Evolutionary conservation across 2,888 invertebrate species (phyloP), one percentile per base, ranked within the genome.

Genomic region (Lycaena phlaeas): DNA sequence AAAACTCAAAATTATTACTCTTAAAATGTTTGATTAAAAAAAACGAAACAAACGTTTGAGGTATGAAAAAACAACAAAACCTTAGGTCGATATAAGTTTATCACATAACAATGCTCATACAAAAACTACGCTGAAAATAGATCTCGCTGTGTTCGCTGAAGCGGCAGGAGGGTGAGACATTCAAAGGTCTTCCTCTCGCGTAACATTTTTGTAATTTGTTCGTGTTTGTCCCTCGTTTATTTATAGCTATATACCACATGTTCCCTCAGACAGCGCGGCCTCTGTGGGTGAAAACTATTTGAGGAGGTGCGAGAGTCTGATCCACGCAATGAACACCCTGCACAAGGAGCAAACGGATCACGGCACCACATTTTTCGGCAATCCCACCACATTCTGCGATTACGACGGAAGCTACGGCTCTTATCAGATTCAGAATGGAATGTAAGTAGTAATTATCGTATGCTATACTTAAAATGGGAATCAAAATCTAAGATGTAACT

Each of bases 261-360:
- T n/a, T n/a, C 25, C 27, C 27, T 34, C 54, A 89, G 87, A 86
- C 61, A 70, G 78, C 44, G 45, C 60, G 40, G 53, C 62, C 31
- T 54, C 62, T 41, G 59, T 84, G 31, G 89, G 89, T 30, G 72
- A 73, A 30, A 81, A 87, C 57, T 92, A 91, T 64, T 64, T 89
- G 41, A 76, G 91, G 51, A 82, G 85, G 61, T 92, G 91, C 61
- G 91, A 92, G 66, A 91, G 90, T 64, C 68, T 86, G 47, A 77
- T 85, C 22, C 78, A 86, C 46, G 89, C 88, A 3, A 74, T 84
- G 54, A 64, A 68, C 3, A 64, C 68, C 41, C 78, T 90, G 48
- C 65, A 72, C 40, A 68, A 75, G 36, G 86, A 88, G 58, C 84
- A 90, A 53, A 64, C 64, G 3, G 71, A 76, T 12, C 91, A 90